Percentiles rank a stretch among this genome's conserved stretches.
phyloP scores from a whole-genome alignment of 2,113 vertebrate species.

The Ochotona curzoniae region DNA sequence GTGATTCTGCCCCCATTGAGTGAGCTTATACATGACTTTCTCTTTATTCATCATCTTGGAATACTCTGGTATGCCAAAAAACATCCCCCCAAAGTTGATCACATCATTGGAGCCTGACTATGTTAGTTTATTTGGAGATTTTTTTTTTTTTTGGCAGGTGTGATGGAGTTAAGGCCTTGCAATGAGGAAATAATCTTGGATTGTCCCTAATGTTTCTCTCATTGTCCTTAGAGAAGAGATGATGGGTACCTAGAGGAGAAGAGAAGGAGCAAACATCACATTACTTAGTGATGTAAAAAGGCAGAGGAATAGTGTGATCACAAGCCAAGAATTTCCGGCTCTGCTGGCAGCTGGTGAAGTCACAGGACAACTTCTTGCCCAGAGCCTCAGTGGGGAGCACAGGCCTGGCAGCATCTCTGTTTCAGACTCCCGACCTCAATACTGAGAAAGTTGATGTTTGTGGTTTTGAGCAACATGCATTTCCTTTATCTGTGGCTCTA shows the following conservation, averaged over 20 bases:
- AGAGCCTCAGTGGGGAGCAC: neutral
- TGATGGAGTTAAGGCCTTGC: neutral
- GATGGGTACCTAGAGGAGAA: too few relatives aligned
- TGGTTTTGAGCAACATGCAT: neutral
- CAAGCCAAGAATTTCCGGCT: neutral
- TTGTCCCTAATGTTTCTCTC: neutral
- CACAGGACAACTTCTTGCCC: neutral
- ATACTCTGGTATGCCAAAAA: neutral
- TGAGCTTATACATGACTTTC: neutral
- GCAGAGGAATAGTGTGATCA: neutral
- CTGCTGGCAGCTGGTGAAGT: neutral
- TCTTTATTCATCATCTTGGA: neutral
- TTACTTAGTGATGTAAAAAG: neutral
- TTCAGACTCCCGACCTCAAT: neutral
- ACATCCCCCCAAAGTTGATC: neutral
- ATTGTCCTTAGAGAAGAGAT: neutral
- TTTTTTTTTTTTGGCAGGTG: neutral
- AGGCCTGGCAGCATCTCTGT: neutral
- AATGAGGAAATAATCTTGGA: neutral
- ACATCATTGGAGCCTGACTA: neutral
- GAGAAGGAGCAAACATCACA: neutral
- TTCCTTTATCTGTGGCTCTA: neutral
- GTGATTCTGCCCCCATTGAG: neutral
- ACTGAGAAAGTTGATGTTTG: neutral
- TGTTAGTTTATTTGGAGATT: neutral